Conservation (phyloP, 2,888 invertebrate genomes). For the Dermolepida albohirtum region DNA sequence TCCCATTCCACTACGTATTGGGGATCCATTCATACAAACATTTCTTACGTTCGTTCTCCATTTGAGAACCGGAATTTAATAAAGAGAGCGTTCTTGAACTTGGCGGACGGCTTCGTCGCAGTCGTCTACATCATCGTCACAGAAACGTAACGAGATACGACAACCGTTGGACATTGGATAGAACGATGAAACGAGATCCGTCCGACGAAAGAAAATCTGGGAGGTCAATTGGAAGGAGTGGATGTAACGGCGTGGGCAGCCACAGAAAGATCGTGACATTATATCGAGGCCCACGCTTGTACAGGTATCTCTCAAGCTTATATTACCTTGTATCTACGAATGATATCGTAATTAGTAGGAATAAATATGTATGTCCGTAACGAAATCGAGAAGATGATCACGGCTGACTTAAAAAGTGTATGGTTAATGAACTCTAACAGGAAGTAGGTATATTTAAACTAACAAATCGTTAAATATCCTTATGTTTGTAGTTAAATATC, state of each 20-base stretch:
- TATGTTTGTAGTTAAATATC: too few species aligned
- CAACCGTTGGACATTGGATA: constrained; percentile 8
- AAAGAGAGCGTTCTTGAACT: constrained; percentile 33
- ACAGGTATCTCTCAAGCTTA: too few species aligned
- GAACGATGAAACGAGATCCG: constrained; percentile 13
- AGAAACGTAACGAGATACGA: constrained; percentile 17
- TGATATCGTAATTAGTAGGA: too few species aligned
- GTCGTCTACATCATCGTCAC: background rate
- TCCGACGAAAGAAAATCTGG: constrained; percentile 27
- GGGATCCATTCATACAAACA: constrained; percentile 22
- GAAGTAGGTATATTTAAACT: too few species aligned
- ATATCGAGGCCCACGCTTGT: constrained; percentile 37
- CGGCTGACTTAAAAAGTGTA: too few species aligned
- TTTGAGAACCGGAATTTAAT: constrained; percentile 27
- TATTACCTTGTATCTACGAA: too few species aligned
- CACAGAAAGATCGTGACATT: constrained; percentile 34
- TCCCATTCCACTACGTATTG: constrained; percentile 20
- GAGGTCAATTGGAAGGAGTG: constrained; percentile 35
- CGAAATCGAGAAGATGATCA: too few species aligned
- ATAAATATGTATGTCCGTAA: too few species aligned
- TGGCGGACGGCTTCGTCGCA: constrained; percentile 2
- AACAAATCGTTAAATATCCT: too few species aligned
- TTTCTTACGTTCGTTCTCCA: background rate
- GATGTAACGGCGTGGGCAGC: constrained; percentile 34
- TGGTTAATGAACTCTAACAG: too few species aligned